Evolutionary conservation across 2,113 vertebrate genomes (phyloP), one percentile per base, ranked within the genome.

Genomic region (Toxotes chatareus): DNA sequence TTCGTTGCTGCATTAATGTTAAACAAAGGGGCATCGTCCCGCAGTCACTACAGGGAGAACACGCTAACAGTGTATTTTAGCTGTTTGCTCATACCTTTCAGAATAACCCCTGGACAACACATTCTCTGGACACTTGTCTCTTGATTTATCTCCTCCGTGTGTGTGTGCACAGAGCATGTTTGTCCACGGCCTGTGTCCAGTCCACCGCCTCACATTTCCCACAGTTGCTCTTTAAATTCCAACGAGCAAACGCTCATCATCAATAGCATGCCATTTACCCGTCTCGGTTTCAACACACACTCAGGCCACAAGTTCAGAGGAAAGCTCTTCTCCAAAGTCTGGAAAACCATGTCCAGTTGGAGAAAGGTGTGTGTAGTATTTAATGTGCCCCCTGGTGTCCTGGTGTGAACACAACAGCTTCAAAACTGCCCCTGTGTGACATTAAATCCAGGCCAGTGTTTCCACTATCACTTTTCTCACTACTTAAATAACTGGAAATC

Each of bases 301-400:
- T 27, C 27, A 63, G 62, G 36, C 34, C 46, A 46, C 56, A 65
- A 32, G 5, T 49, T 65, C 27, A 64, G 3, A 14, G 40, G 14
- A 56, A 3, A 27, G 27, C 27, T 27, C 27, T 27, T 38, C 36
- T 38, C 36, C 36, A 42, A 60, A 60, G 34, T 71, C 6, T 65
- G 34, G n/a, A 36, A 10, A 16, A 56, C 55, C 36, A 51, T 34
- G 12, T 69, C 56, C 69, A 75, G 27, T 44, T 65, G 42, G 12
- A 19, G 14, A 47, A 55, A 42, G 11, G 34, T 36, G 59, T 55
- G 59, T 53, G 23, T 31, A 5, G 66, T 21, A 2, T 38, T 21
- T 23, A 40, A 38, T 68, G 73, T 46, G 82, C 86, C 89, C 86
- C 79, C 89, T 90, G 66, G 73, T 82, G 90, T 80, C 42, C 19